phyloP scores from a whole-genome alignment of 2,113 vertebrate species.

The Boleophthalmus pectinirostris region DNA sequence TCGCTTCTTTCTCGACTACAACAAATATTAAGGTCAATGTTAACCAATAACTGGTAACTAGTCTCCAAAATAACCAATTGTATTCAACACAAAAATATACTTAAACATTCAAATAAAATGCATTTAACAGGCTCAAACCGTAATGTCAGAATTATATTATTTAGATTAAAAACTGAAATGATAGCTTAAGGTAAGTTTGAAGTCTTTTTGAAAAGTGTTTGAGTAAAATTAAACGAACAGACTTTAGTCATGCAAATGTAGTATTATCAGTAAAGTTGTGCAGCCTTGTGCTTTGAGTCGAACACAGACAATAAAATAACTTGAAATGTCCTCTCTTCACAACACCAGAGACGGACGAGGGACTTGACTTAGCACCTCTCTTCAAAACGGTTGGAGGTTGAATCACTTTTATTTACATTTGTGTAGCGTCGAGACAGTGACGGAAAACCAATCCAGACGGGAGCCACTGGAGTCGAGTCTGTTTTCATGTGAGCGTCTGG shows the following conservation, averaged over 20 bases:
- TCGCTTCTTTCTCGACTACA: no score
- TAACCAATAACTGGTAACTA: no score
- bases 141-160: no score
- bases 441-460: constrained; percentile 83
- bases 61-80: no score
- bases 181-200: no score
- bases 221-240: neutral
- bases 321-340: constrained; percentile 6
- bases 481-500: constrained; percentile 96
- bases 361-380: constrained; percentile 45
- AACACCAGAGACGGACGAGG: neutral
- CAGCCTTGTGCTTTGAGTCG: neutral
- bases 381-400: constrained; percentile 47
- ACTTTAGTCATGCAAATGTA: neutral
- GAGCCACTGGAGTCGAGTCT: constrained; percentile 96
- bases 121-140: no score
- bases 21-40: no score
- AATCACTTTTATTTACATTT: constrained; percentile 85
- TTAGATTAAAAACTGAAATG: no score
- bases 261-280: neutral
- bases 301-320: neutral
- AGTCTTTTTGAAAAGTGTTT: neutral
- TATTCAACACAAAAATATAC: no score
- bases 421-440: constrained; percentile 73
- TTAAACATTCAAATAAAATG: no score